These are phyloP conservation scores for Callionymus lyra DNA, from an alignment of 2,113 vertebrate species.

Conservation along the genomic window DNA sequence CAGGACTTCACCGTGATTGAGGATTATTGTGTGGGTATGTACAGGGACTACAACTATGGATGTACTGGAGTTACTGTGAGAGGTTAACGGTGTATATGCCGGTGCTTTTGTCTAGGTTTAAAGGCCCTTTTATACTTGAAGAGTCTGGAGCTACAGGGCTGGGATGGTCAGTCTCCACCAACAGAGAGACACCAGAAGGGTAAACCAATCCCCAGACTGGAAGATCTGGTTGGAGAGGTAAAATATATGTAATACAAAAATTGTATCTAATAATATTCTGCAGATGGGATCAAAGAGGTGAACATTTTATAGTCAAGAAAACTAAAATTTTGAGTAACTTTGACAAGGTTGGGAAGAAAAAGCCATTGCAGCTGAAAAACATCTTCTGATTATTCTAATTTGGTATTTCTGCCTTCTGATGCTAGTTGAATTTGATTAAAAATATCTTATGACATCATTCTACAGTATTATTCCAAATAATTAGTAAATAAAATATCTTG, in stretches of 20 bases:
- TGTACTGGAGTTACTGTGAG: background rate
- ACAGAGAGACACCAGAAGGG: slow-evolving; percentile 80
- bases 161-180: slow-evolving; percentile 85
- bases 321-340: no score
- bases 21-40: slow-evolving; percentile 82
- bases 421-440: no score
- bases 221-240: slow-evolving; percentile 79
- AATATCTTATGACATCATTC: no score
- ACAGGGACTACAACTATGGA: background rate
- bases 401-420: no score
- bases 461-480: no score
- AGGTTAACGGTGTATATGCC: background rate
- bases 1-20: slow-evolving; percentile 93
- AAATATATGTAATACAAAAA: background rate
- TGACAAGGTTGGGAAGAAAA: no score
- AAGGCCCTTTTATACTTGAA: slow-evolving; percentile 80
- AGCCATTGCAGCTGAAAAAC: no score
- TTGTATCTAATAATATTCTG: no score
- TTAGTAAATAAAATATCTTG: no score
- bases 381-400: no score
- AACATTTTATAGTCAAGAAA: no score
- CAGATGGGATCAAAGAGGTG: no score
- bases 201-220: slow-evolving; percentile 72
- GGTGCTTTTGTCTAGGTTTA: slow-evolving; percentile 58
- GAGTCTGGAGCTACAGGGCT: slow-evolving; percentile 76